These are phyloP conservation scores for Muschampia plurimacula DNA, from an alignment of 2,888 invertebrate species.

Conservation along the genomic window DNA sequence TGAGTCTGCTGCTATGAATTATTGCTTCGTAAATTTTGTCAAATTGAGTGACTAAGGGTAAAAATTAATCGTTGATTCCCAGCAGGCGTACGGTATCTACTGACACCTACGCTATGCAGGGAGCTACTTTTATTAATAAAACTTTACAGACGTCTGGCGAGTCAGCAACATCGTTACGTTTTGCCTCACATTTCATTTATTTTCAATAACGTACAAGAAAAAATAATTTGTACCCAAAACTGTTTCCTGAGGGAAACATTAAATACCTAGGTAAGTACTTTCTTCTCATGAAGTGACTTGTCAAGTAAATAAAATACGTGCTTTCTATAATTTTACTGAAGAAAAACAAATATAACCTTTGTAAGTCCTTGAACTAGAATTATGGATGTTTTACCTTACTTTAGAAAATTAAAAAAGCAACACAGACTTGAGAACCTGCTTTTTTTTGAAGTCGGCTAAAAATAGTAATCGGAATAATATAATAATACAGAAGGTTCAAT, in stretches of 20 bases:
- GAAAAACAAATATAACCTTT: too few species aligned
- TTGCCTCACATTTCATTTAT: background rate
- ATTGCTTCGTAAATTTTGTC: background rate
- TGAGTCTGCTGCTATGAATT: background rate
- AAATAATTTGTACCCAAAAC: background rate
- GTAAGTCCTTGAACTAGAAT: too few species aligned
- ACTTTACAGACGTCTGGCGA: conserved; percentile 47
- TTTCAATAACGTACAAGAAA: conserved; percentile 11
- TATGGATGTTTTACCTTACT: too few species aligned
- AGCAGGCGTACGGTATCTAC: background rate
- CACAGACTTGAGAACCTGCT: too few species aligned
- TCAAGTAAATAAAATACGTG: too few species aligned
- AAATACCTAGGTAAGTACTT: too few species aligned
- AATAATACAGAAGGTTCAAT: too few species aligned
- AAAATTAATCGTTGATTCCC: conserved; percentile 1
- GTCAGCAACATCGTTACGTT: background rate
- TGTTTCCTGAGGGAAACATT: background rate
- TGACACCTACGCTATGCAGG: background rate
- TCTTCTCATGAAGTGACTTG: too few species aligned
- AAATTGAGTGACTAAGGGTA: background rate
- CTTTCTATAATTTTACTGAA: too few species aligned
- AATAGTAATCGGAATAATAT: too few species aligned
- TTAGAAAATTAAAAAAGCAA: too few species aligned
- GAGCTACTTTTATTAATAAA: conserved; percentile 37
- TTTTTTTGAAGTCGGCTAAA: too few species aligned